Conservation (phyloP, 37 sponge, comb jelly and placozoan genomes). For the Theonella swinhoei region DNA sequence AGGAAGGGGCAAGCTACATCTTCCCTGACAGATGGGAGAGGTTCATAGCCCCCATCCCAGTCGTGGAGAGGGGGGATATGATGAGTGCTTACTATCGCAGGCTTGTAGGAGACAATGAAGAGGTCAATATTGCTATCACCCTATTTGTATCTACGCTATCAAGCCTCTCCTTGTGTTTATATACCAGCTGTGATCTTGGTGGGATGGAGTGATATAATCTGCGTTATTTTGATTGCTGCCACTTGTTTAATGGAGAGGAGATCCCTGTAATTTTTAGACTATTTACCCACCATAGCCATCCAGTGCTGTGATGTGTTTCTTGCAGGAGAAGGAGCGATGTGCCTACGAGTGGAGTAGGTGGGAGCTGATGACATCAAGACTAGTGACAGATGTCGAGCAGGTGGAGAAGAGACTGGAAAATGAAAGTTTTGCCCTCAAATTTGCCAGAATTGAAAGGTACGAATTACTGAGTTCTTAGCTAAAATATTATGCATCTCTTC, state of each 20-base stretch:
- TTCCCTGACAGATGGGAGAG: constrained; percentile 62
- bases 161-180: too few species aligned
- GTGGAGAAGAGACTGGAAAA: constrained; percentile 15
- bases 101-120: constrained; percentile 53
- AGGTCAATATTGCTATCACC: constrained; percentile 22
- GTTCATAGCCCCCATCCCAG: constrained; percentile 53
- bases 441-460: constrained; percentile 71
- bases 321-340: constrained; percentile 46
- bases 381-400: constrained; percentile 11
- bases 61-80: constrained; percentile 64
- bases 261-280: too few species aligned
- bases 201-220: too few species aligned
- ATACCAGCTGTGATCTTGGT: too few species aligned
- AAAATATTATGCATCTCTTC: too few species aligned
- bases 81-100: constrained; percentile 63
- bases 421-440: constrained; percentile 25
- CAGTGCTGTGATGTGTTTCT: background rate
- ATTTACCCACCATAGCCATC: background rate
- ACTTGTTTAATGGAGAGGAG: too few species aligned
- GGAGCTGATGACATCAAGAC: constrained; percentile 42
- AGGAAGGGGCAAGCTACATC: constrained; percentile 61
- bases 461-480: too few species aligned
- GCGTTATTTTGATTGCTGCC: too few species aligned
- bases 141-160: too few species aligned
- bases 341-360: constrained; percentile 59